Conservation (phyloP, 2,888 invertebrate genomes). For the Leucoma salicis region DNA sequence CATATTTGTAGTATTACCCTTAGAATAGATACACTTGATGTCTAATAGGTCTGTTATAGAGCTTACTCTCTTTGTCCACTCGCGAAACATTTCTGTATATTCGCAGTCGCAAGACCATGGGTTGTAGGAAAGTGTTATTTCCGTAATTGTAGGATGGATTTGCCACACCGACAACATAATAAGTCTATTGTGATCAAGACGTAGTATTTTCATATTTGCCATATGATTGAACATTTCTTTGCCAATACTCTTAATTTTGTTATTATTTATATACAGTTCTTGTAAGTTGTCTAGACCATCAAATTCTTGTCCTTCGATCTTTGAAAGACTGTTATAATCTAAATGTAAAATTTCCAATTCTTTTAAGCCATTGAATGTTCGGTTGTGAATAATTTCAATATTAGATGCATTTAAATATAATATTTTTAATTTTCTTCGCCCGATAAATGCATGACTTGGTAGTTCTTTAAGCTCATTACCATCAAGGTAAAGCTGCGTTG, state of each 20-base stretch:
- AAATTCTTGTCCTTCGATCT: conserved; percentile 90
- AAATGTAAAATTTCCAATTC: conserved; percentile 89
- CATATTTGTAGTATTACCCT: conserved; percentile 81
- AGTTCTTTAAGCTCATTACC: conserved; percentile 90
- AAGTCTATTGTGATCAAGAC: conserved; percentile 88
- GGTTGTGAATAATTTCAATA: conserved; percentile 89
- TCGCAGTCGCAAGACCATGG: conserved; percentile 93
- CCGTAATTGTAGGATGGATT: conserved; percentile 84
- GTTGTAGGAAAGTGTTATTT: conserved; percentile 86
- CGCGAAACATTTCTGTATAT: conserved; percentile 87
- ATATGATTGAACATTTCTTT: conserved; percentile 88
- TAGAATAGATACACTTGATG: conserved; percentile 85
- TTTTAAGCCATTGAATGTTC: conserved; percentile 92
- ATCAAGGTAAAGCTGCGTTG: conserved; percentile 93
- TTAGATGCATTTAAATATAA: conserved; percentile 90
- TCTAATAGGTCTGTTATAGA: conserved; percentile 84
- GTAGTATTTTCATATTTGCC: conserved; percentile 84
- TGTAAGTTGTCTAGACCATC: conserved; percentile 87
- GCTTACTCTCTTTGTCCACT: conserved; percentile 87
- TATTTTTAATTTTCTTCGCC: conserved; percentile 88
- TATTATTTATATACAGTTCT: conserved; percentile 88
- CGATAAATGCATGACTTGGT: conserved; percentile 92
- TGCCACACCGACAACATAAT: conserved; percentile 87
- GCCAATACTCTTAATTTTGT: conserved; percentile 85
- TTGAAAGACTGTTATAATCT: conserved; percentile 87